Evolutionary conservation across 2,113 vertebrate genomes (phyloP), one percentile per base, ranked within the genome.

Genomic region (Paraplagusia blochii): DNA sequence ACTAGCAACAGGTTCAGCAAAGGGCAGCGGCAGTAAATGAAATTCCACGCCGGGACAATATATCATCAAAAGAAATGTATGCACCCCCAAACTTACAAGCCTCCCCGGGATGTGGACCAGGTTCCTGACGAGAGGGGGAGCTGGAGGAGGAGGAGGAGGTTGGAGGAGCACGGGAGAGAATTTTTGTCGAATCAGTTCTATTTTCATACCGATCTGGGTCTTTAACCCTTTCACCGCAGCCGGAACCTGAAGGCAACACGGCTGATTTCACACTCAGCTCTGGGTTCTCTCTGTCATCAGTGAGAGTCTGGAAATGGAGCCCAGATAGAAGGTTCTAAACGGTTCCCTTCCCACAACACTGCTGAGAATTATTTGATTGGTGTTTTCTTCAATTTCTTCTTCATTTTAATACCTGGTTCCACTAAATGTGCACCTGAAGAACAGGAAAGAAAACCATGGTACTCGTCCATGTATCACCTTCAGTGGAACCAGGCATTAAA

Each of bases 1-100:
- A 95, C 92, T 94, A 95, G 95, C 95, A 97, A 97, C 95, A 97
- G 95, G 95, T 98, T 98, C 95, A 95, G 93, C 92, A 94, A 95
- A 97, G 96, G 96, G 93, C 94, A 95, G 87, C 90, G 86, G 90
- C 92, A 92, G 94, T 97, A 97, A 98, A 99, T 98, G 94, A 99
- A 98, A 97, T 97, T 95, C 93, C 92, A 91, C 91, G 92, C 90
- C 91, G 92, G 93, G 93, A 97, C 95, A 96, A 99, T 97, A 97
- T 93, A 99, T 98, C 95, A 98, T 95, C 94, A 92, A 89, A 90
- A 91, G 91, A 94, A 95, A 96, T 94, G 90, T 94, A 96, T 93
- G 94, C 91, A 74, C 88, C 91, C 84, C 22, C 22, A 92, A 96
- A 93, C 91, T 91, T 93, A 94, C 93, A 93, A 92, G 92, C 91